These are phyloP conservation scores for Phenganax stokvisi DNA, from an alignment of 92 coral and sea anemone genomes.

Conservation along the genomic window DNA sequence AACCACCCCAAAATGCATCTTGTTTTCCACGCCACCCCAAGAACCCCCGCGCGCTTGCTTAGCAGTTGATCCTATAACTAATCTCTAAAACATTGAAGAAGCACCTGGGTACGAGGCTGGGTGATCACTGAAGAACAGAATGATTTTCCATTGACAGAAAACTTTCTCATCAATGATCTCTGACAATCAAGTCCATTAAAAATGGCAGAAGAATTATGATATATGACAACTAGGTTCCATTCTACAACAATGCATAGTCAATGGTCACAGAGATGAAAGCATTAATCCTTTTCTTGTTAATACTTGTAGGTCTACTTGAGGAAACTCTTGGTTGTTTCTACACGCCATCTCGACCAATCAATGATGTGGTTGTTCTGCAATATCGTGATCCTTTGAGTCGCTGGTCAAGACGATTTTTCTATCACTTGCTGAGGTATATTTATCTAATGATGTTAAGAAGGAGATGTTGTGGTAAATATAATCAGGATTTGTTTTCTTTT, in stretches of 20 bases:
- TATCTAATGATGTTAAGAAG: not conserved
- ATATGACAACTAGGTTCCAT: not conserved
- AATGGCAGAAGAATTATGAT: not conserved
- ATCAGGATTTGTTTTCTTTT: not conserved
- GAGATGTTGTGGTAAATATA: not conserved
- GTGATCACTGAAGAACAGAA: no score
- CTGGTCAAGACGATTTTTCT: conserved; percentile 86
- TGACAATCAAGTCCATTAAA: no score
- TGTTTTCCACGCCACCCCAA: no score
- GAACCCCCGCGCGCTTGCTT: no score
- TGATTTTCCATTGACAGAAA: no score
- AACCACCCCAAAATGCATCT: no score
- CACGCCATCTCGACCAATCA: conserved; percentile 87
- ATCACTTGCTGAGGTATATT: conserved; percentile 71
- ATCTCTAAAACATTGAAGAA: no score
- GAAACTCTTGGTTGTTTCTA: conserved; percentile 98
- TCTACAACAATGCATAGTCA: no score
- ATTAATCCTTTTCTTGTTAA: not conserved
- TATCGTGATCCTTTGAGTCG: conserved; percentile 88
- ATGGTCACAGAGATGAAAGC: not conserved
- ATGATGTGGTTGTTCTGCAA: conserved; percentile 86
- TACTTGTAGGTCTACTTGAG: conserved; percentile 66
- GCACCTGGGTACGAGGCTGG: not conserved
- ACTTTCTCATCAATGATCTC: no score
- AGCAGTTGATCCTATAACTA: no score